Evolutionary conservation across 2,888 invertebrate species (phyloP), one percentile per base, ranked within the genome.

Genomic region (Nomada lathburiana): DNA sequence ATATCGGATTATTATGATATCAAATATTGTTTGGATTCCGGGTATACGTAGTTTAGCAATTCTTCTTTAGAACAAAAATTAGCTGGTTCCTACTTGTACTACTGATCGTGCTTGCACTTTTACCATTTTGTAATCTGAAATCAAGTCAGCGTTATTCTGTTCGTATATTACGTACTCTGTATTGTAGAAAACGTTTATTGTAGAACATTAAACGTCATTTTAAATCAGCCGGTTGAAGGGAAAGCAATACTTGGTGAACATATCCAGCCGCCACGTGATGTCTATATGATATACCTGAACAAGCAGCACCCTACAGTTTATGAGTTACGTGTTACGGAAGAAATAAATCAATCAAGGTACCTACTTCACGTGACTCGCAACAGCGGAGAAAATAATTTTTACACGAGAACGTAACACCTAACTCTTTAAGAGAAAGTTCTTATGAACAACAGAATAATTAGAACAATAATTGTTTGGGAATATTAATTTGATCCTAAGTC

Each of bases 311-410:
- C 13, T n/a, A n/a, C 18, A 23, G 50, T 65, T 65, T 52, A 52
- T 29, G 29, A 65, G n/a, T 29, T 65, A 65, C 50, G n/a, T n/a
- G 50, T 26, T 52, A 29, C 68, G 23, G 42, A 53, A 68, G 42
- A 55, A 55, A 65, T 65, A 65, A 52, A 65, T 50, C 50, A 26
- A 65, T 63, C 63, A 11, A 63, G 29, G 2, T 11, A 13, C 47
- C n/a, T 5, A 36, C 36, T 52, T n/a, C 47, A 26, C 50, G 26
- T n/a, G 18, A 29, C 11, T 50, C n/a, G n/a, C n/a, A 18, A 5
- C 13, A 29, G 16, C 13, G 20, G 26, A 57, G 13, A 50, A 52
- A n/a, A 16, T 50, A 29, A 44, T 4, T 13, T 18, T 23, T 47
- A 36, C 44, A 16, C 0, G 44, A 18, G 10, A 63, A 47, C 4